Conservation (phyloP, 30 jellyfish, hydroid and myxozoan species). For the Nemopilema nomurai region DNA sequence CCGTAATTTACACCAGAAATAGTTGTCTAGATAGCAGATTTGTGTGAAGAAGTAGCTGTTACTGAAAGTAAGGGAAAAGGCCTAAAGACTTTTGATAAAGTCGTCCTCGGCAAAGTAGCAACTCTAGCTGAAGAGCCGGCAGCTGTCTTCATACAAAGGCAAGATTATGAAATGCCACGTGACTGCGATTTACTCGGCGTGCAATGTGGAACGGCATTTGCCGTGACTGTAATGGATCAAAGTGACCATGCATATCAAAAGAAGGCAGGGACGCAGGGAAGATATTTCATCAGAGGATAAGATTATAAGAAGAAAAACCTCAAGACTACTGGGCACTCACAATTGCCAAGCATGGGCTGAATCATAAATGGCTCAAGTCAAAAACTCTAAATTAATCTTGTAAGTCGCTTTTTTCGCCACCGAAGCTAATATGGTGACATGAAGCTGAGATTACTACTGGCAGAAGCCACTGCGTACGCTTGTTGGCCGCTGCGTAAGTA, state of each 20-base stretch:
- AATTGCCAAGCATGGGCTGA: constrained; percentile 6
- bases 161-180: no score
- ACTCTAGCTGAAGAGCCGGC: not conserved
- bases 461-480: constrained; percentile 9
- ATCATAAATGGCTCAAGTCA: constrained; percentile 8
- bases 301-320: not conserved
- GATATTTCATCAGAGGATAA: not conserved
- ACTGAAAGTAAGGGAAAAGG: not conserved
- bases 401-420: constrained; percentile 10
- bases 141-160: not conserved
- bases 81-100: no score
- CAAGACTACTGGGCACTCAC: not conserved
- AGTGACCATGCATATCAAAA: not conserved
- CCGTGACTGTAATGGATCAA: not conserved
- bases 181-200: not conserved
- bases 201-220: not conserved
- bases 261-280: not conserved
- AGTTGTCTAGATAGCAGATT: no score
- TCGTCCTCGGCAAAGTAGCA: not conserved
- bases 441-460: constrained; percentile 2
- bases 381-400: constrained; percentile 15
- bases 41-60: no score
- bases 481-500: no score
- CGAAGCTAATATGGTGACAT: constrained; percentile 7
- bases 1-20: not conserved